These are phyloP conservation scores for Platerodrilus igneus DNA, from an alignment of 2,888 invertebrate genomes.

Conservation along the genomic window DNA sequence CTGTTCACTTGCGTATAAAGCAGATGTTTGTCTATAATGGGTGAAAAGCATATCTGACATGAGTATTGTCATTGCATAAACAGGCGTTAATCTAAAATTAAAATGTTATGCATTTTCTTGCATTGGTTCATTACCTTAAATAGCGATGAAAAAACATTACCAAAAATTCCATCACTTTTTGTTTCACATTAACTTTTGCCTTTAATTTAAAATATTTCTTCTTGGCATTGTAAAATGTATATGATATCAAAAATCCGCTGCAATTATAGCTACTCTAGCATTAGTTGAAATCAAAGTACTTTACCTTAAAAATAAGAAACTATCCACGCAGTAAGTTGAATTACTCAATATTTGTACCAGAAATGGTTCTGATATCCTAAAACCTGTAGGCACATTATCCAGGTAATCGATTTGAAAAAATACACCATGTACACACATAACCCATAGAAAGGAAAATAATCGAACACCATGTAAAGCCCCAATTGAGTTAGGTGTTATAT, in stretches of 20 bases:
- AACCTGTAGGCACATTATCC: slow-evolving; percentile 43
- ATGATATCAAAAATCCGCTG: slow-evolving; percentile 38
- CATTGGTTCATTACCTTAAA: slow-evolving; percentile 42
- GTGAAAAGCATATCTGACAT: slow-evolving; percentile 44
- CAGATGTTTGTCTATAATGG: slow-evolving; percentile 43
- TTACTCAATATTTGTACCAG: slow-evolving; percentile 46
- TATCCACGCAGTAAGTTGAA: slow-evolving; percentile 50
- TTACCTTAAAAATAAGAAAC: slow-evolving; percentile 49
- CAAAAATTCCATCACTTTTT: slow-evolving; percentile 31
- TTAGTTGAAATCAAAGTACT: no score
- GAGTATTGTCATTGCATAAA: slow-evolving; percentile 46
- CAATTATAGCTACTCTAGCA: slow-evolving; percentile 26
- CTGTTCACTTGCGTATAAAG: slow-evolving; percentile 43
- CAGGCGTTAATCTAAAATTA: slow-evolving; percentile 47
- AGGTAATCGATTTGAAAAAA: slow-evolving; percentile 45
- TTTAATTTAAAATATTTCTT: slow-evolving; percentile 22
- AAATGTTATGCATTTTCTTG: slow-evolving; percentile 3
- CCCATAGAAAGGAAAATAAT: slow-evolving; percentile 56
- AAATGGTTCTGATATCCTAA: slow-evolving; percentile 41
- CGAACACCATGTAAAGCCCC: slow-evolving; percentile 50
- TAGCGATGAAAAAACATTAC: slow-evolving; percentile 42
- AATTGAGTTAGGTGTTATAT: slow-evolving; percentile 40
- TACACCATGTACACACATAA: slow-evolving; percentile 52
- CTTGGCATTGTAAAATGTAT: slow-evolving; percentile 37
- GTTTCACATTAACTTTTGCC: slow-evolving; percentile 20